A percentile compares a stretch with the other conserved stretches of the same genome.
phyloP scores from a whole-genome alignment of 1,140 invertebrate species.

The Grapholita molesta region DNA sequence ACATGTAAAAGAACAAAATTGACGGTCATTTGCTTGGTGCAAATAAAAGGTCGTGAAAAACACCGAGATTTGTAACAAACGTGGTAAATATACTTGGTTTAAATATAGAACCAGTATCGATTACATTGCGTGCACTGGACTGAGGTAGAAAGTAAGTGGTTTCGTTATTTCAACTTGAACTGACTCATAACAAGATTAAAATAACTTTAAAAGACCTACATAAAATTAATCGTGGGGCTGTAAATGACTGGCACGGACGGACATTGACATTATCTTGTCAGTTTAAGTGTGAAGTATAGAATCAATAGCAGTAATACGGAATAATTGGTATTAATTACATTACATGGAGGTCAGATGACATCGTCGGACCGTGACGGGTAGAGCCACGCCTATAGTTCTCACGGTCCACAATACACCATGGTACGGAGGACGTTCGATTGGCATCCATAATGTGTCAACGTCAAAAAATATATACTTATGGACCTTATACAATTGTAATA shows the following conservation, averaged over 20 bases:
- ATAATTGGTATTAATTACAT: background rate
- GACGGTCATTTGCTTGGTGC: background rate
- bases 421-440: background rate
- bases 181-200: background rate
- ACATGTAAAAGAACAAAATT: background rate
- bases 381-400: constrained; percentile 26
- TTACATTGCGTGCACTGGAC: constrained; percentile 10
- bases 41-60: background rate
- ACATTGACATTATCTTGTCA: background rate
- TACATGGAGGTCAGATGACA: constrained; percentile 25
- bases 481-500: background rate
- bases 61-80: background rate
- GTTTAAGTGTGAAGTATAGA: background rate
- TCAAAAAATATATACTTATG: background rate
- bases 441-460: background rate
- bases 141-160: constrained; percentile 9
- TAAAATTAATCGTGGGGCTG: background rate
- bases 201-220: background rate
- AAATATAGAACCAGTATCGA: constrained; percentile 16
- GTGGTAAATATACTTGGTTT: constrained; percentile 1
- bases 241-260: background rate
- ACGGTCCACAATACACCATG: constrained; percentile 19
- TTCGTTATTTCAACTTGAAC: background rate
- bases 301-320: background rate
- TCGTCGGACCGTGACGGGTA: constrained; percentile 26